Conservation (phyloP, 64 coral and sea anemone species). For the Pachyseris speciosa region DNA sequence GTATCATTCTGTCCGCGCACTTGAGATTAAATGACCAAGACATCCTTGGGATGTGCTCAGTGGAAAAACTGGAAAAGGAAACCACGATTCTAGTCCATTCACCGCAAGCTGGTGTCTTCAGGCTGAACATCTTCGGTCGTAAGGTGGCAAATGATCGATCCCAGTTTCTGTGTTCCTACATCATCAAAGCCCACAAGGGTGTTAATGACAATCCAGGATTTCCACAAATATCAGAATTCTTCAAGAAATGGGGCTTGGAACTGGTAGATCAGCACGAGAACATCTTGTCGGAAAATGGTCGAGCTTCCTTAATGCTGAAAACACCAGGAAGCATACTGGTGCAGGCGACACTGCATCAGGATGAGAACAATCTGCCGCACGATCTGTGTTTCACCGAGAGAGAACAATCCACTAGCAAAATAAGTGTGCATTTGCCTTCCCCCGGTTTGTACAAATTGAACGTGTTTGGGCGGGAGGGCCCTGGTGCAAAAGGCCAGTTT, state of each 20-base stretch:
- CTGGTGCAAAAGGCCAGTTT: constrained; percentile 20
- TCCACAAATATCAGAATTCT: constrained; percentile 24
- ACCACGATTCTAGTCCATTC: constrained; percentile 16
- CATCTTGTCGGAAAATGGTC: constrained; percentile 35
- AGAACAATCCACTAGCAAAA: constrained; percentile 4
- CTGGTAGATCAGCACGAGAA: constrained; percentile 52
- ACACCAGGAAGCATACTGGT: constrained; percentile 21
- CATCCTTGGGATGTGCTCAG: constrained; percentile 22
- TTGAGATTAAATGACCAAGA: not conserved
- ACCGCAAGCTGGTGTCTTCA: constrained; percentile 35
- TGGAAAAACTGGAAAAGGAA: not conserved
- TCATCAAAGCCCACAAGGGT: not conserved
- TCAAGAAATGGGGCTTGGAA: constrained; percentile 35
- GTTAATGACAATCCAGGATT: constrained; percentile 55
- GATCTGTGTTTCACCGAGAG: constrained; percentile 14
- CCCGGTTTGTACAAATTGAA: constrained; percentile 54
- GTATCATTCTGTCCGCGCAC: not conserved
- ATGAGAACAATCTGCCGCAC: constrained; percentile 20
- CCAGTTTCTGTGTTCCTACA: constrained; percentile 54
- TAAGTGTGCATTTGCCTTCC: constrained; percentile 23
- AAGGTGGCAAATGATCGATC: not conserved
- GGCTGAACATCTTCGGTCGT: constrained; percentile 48
- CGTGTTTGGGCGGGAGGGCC: constrained; percentile 49
- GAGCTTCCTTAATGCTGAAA: constrained; percentile 11
- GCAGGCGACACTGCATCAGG: not conserved